These are phyloP conservation scores for Hypotaenidia philippensis DNA, from an alignment of 2,797 vertebrate genomes.

Conservation along the genomic window DNA sequence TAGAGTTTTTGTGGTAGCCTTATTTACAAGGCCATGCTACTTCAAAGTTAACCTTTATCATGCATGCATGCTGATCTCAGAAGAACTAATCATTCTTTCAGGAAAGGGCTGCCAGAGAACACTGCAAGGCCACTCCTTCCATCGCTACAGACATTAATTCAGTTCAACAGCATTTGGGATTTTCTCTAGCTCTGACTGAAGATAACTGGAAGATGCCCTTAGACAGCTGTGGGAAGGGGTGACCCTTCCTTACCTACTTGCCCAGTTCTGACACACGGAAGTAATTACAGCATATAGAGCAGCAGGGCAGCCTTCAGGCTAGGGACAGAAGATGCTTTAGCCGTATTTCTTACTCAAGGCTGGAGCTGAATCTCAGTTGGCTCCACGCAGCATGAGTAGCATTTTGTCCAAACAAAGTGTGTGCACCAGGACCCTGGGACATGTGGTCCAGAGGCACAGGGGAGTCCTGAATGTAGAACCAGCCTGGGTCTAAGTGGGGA, in stretches of 20 bases:
- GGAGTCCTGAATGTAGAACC: not conserved
- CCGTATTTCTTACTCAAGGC: not conserved
- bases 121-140: not conserved
- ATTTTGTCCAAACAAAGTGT: not conserved
- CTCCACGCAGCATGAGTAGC: rapidly evolving
- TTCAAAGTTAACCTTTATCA: conserved; percentile 3
- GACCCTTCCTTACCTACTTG: not conserved
- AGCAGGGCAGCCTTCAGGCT: not conserved
- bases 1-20: not conserved
- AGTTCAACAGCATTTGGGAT: not conserved
- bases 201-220: not conserved
- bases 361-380: not conserved
- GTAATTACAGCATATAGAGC: not conserved
- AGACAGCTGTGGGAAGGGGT: not conserved
- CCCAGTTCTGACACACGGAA: not conserved
- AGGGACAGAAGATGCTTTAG: not conserved
- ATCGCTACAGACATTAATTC: not conserved
- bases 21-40: not conserved
- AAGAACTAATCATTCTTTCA: not conserved
- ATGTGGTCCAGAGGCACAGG: rapidly evolving
- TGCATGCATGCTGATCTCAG: not conserved
- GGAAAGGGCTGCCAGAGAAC: not conserved
- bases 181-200: not conserved
- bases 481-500: not conserved
- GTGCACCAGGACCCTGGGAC: not conserved